A percentile compares a stretch with the other conserved stretches of the same genome.
phyloP scores from a whole-genome alignment of 2,888 invertebrate genomes.

The Belgica antarctica region DNA sequence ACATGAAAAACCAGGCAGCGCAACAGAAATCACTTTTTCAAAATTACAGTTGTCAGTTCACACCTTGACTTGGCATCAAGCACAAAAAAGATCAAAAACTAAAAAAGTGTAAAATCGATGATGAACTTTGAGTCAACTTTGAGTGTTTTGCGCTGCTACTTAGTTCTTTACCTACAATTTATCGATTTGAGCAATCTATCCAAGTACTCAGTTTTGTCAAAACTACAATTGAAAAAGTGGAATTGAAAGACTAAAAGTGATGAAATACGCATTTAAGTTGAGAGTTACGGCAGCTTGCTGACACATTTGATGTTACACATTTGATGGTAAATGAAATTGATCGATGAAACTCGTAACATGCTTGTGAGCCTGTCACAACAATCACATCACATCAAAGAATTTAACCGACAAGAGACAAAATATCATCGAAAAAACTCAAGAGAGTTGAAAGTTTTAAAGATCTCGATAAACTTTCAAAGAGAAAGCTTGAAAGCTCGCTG shows the following conservation, averaged over 20 bases:
- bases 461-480: background rate
- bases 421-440: background rate
- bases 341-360: no score
- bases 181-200: conserved; percentile 55
- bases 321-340: no score
- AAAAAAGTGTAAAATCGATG: background rate
- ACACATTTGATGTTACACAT: no score
- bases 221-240: conserved; percentile 50
- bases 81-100: conserved; percentile 9
- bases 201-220: conserved; percentile 54
- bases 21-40: conserved; percentile 1
- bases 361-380: background rate
- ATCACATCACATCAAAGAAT: conserved; percentile 13
- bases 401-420: conserved; percentile 7
- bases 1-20: background rate
- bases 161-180: conserved; percentile 33
- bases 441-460: background rate
- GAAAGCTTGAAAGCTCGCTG: background rate
- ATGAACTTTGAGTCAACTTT: background rate
- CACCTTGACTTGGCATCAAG: conserved; percentile 14
- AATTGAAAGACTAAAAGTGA: background rate
- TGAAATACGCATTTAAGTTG: conserved; percentile 7
- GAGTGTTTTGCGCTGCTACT: background rate
- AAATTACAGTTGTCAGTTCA: conserved; percentile 10
- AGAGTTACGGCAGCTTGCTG: no score